Base-by-base conservation (phyloP, 2,113 vertebrate species). In the cat (Felis catus) region DNA sequence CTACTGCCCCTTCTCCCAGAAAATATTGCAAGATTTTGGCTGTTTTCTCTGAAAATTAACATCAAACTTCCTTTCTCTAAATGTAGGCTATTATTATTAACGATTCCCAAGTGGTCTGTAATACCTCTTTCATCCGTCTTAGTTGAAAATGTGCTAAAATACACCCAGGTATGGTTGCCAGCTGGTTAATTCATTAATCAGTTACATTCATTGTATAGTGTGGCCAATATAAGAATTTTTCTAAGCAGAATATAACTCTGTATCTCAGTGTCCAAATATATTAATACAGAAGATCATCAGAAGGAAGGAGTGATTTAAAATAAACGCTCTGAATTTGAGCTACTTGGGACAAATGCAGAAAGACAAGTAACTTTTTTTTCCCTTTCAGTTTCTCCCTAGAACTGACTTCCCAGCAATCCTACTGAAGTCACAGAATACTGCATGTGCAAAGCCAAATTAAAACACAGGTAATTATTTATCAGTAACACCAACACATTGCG, bases 101-200 rank as follows among this genome's bases (percentile, higher is more conserved):
- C 33, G 31, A 84, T 79, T 88, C 48, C 6, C 61, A 82, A 80
- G 31, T 61, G n/a, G 18, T 91, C 39, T 89, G 16, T 29, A 19
- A 39, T 51, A 66, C n/a, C 48, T 74, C 27, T 51, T 89, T 81
- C 48, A 78, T 90, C 29, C 10, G 39, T 95, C 36, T 95, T 36
- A 51, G 63, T 68, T 94, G 81, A 97, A 96, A 94, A 90, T 33
- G 9, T 87, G 86, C 39, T 71, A 48, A 92, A 91, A 71, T 90
- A 51, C 33, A 53, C 48, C 13, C 4, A 41, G 9, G 48, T 63
- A 18, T 82, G 61, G 78, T 68, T 66, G 15, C 14, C 31, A 36
- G 7, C 19, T 78, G 76, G 45, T 70, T 78, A 51, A 74, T 73
- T 93, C 71, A 65, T 89, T 76, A 45, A 63, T 80, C 68, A 91